phyloP scores from a whole-genome alignment of 1,140 invertebrate species.

The Batillaria attramentaria region DNA sequence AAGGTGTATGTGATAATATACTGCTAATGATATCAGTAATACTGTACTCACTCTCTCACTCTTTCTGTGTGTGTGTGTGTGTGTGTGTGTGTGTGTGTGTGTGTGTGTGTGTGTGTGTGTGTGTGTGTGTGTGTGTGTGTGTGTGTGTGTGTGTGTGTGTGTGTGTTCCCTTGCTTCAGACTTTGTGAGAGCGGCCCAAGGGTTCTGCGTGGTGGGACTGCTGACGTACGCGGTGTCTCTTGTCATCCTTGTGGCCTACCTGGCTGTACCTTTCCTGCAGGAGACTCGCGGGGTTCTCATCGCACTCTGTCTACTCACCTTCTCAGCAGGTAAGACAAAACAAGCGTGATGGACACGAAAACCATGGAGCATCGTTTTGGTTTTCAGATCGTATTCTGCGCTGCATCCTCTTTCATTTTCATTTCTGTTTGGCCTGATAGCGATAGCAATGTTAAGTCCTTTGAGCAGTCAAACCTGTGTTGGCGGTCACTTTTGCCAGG shows the following conservation, averaged over 20 bases:
- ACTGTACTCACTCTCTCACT: no score
- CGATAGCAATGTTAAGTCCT: no score
- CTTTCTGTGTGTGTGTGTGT: conserved; percentile 16
- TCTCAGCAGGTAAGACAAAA: conserved; percentile 44
- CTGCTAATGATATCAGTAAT: no score
- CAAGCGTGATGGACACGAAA: no score
- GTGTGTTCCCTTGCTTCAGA: conserved; percentile 26
- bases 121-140: neutral
- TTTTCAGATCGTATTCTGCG: no score
- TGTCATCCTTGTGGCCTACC: conserved; percentile 44
- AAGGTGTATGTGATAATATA: no score
- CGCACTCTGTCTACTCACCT: conserved; percentile 43
- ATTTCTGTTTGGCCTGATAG: no score
- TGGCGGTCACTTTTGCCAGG: no score
- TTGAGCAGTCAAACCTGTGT: no score
- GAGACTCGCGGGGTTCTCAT: conserved; percentile 42
- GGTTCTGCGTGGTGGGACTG: conserved; percentile 43
- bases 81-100: neutral
- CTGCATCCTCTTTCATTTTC: no score
- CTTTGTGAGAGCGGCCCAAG: conserved; percentile 45
- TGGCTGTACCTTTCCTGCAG: conserved; percentile 41
- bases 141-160: neutral
- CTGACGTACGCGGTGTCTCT: conserved; percentile 43
- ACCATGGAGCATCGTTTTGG: no score
- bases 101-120: conserved; percentile 12